These are phyloP conservation scores for Ooceraea biroi DNA, from an alignment of 1,140 invertebrate species.

Conservation along the genomic window DNA sequence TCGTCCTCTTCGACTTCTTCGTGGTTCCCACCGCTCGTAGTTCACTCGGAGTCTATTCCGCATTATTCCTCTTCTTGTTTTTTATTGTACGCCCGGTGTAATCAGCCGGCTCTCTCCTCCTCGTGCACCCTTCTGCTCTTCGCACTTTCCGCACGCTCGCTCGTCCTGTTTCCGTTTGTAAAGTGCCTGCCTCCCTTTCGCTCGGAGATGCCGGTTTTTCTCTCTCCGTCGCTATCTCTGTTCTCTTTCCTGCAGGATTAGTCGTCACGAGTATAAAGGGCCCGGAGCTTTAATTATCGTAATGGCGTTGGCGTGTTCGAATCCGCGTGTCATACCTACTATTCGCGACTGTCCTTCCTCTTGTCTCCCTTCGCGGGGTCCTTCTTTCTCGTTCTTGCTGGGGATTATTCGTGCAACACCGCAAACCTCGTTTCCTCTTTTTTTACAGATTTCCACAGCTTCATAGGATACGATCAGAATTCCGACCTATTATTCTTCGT, in stretches of 20 bases:
- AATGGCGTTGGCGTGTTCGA: constrained; percentile 65
- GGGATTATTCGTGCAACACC: background rate
- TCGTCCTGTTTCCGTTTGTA: constrained; percentile 45
- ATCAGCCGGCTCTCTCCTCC: constrained; percentile 21
- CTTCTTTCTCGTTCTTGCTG: background rate
- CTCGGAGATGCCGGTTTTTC: constrained; percentile 24
- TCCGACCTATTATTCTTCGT: background rate
- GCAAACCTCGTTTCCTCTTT: background rate
- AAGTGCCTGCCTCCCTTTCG: constrained; percentile 16
- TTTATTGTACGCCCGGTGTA: constrained; percentile 35
- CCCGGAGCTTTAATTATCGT: constrained; percentile 71
- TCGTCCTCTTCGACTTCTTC: constrained; percentile 39
- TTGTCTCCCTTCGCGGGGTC: background rate
- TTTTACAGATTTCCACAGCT: background rate
- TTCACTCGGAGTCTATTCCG: constrained; percentile 44
- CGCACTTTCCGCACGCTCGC: background rate
- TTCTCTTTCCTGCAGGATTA: constrained; percentile 25
- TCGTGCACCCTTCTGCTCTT: constrained; percentile 20
- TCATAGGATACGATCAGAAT: background rate
- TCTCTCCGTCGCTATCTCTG: constrained; percentile 2
- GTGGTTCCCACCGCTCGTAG: constrained; percentile 45
- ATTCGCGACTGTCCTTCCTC: constrained; percentile 59
- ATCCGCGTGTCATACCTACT: constrained; percentile 29
- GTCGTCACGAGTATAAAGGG: constrained; percentile 54
- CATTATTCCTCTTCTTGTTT: constrained; percentile 42